Base-by-base conservation (phyloP, 2,113 vertebrate species). In the Nestor notabilis region DNA sequence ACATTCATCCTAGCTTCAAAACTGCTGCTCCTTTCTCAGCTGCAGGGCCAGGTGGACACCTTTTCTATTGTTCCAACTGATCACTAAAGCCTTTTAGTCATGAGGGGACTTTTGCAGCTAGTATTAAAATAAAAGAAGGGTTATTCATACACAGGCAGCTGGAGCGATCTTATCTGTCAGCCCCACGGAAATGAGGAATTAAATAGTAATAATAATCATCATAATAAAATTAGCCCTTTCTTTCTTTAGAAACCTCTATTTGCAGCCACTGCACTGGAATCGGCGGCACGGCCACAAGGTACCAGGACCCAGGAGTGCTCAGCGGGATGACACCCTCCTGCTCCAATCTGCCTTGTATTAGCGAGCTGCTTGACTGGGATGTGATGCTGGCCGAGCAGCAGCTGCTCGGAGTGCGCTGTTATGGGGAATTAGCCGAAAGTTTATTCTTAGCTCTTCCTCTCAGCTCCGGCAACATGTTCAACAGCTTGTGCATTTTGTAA, bases 401-500 rank as follows among this genome's bases (percentile, higher is more conserved):
- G 90, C 94, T 97, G 94, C 80, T 86, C 27, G 78, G 91, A 97
- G 94, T 6, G 5, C 63, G n/a, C 89, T 20, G 87, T 46, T 92
- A 97, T 53, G 12, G 77, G 77, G 88, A 95, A 98, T 98, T 98
- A 97, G 91, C 91, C 8, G 39, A 97, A 98, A 98, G 98, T 98
- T 98, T 97, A 98, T 98, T 98, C 98, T 98, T 98, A 97, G 97
- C 96, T 96, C 70, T 97, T 97, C 95, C 93, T 95, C 96, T 97
- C 97, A 87, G 97, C 98, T 97, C 93, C 29, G 4, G 91, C 97
- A 97, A 96, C 97, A 97, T 97, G 97, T 98, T 96, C 98, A 98
- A 98, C 97, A 98, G 98, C 98, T 98, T 98, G 97, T 97, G 97
- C 97, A 95, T 98, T 98, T 98, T 98, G 98, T 98, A 98, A 98